Base-by-base conservation (phyloP, 2,113 vertebrate species). In the Nettapus auritus region DNA sequence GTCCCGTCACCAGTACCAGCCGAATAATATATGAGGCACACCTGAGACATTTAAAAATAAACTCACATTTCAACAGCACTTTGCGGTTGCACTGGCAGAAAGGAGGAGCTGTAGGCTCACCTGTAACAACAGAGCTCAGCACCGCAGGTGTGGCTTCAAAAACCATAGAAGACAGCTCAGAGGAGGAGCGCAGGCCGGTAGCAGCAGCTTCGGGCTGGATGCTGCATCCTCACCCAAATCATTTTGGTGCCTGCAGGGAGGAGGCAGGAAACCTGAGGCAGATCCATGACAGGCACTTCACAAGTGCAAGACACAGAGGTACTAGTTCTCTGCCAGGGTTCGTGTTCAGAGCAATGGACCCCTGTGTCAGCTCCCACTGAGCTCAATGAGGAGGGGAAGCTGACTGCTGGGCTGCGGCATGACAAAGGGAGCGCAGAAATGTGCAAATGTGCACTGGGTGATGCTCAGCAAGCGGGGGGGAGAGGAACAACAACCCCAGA, bases 251-350 rank as follows among this genome's bases (percentile, higher is more conserved):
- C 26, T 64, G 38, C 22, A 12, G 44, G 22, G n/a, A 25, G 68
- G 19, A 71, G 48, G 50, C 17, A 11, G 19, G 66, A 71, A 87
- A 73, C 29, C 25, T 5, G 62, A 76, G 75, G 38, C 29, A 11
- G 28, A 4, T 4, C 38, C 13, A 19, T 2, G 4, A 6, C 0
- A 2, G 52, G 14, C 5, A 55, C 20, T 22, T 25, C 2, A 2
- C 6, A 59, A 2, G 1, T 21, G 5, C 34, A 56, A 86, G 64
- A 36, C 9, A 13, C 6, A 2, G 9, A 4, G 63, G 25, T 19
- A 7, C 28, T n/a, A n/a, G 14, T 1, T 0, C 10, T 57, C 52
- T 75, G 56, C 16, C 46, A 77, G 29, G 5, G 12, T 50, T 91
- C 62, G 82, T 94, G 87, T 87, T 87, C 78, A 67, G 46, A 8